phyloP scores from a whole-genome alignment of 2,888 invertebrate genomes.

The Drosophila differens region DNA sequence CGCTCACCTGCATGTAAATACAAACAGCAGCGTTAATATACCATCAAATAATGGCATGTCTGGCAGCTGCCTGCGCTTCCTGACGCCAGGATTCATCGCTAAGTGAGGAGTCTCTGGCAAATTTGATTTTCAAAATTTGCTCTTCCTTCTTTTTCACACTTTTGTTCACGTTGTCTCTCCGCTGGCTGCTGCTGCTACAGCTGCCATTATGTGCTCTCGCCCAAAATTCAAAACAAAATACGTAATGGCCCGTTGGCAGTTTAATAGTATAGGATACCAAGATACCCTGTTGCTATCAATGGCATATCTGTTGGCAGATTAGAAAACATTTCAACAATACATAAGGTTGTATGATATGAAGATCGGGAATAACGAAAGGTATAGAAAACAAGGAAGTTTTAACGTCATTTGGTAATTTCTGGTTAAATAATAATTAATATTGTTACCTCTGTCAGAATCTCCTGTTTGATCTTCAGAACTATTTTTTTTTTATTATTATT shows the following conservation, averaged over 20 bases:
- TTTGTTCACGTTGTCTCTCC: constrained; percentile 48
- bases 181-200: constrained; percentile 10
- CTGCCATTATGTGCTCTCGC: constrained; percentile 66
- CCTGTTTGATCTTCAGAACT: not conserved
- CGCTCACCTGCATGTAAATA: constrained; percentile 74
- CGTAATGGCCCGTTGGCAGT: constrained; percentile 14
- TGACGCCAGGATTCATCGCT: constrained; percentile 12
- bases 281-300: constrained; percentile 19
- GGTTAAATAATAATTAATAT: not conserved
- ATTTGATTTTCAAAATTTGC: constrained; percentile 78
- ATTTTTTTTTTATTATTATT: not conserved
- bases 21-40: constrained; percentile 71
- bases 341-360: too few relatives aligned
- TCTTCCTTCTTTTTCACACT: constrained; percentile 53
- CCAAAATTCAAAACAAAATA: constrained; percentile 41
- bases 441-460: not conserved
- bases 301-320: not conserved
- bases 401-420: not conserved
- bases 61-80: constrained; percentile 28
- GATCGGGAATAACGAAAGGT: not conserved
- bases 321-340: not conserved
- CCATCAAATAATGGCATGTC: constrained; percentile 74
- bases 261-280: not conserved
- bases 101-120: constrained; percentile 38
- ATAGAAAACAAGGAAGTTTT: not conserved